phyloP scores from a whole-genome alignment of 2,888 invertebrate genomes.

The Campopleginae sp. region DNA sequence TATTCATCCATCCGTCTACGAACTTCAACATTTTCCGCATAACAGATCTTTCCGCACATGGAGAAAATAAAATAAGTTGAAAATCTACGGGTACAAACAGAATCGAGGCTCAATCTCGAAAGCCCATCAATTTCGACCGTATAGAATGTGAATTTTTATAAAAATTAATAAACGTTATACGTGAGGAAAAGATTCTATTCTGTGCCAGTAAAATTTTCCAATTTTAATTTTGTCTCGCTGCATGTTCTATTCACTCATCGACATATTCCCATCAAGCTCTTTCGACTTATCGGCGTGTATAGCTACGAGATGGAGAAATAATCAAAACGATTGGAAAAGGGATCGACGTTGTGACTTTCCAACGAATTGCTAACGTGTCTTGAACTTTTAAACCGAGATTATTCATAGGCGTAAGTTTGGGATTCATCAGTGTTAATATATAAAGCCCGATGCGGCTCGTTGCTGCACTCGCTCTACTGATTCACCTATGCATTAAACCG shows the following conservation, averaged over 20 bases:
- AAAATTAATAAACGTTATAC: too few relatives aligned
- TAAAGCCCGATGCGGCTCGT: slow-evolving; percentile 19
- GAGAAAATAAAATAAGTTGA: too few relatives aligned
- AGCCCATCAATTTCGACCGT: too few relatives aligned
- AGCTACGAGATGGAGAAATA: background rate
- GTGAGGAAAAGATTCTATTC: too few relatives aligned
- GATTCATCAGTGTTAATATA: slow-evolving; percentile 36
- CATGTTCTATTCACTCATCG: background rate
- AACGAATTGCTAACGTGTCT: slow-evolving; percentile 27
- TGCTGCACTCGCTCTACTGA: slow-evolving; percentile 10
- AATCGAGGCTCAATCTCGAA: too few relatives aligned
- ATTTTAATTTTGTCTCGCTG: too few relatives aligned
- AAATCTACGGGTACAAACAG: too few relatives aligned
- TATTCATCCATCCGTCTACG: too few relatives aligned
- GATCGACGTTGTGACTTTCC: background rate
- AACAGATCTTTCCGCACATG: too few relatives aligned
- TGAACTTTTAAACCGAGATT: slow-evolving; percentile 25
- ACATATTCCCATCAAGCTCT: background rate
- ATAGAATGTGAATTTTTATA: too few relatives aligned
- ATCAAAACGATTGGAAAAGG: background rate
- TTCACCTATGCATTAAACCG: slow-evolving; percentile 8
- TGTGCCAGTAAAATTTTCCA: too few relatives aligned
- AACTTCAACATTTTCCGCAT: too few relatives aligned
- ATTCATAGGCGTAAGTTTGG: slow-evolving; percentile 21
- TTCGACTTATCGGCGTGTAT: background rate